Base-by-base conservation (phyloP, 2,797 vertebrate genomes). In the Enteromius argenteus region DNA sequence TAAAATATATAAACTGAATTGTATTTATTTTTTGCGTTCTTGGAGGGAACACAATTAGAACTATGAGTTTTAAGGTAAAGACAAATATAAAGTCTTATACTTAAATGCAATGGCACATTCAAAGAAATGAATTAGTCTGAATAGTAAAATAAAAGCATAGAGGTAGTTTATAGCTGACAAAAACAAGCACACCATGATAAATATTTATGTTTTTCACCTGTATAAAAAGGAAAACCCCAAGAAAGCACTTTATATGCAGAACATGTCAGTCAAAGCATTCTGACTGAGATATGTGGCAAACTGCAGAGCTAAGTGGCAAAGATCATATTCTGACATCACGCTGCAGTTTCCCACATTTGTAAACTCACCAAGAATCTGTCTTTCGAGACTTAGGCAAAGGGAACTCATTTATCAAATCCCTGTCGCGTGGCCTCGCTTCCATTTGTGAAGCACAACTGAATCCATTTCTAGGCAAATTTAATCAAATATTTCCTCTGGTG, bases 401-500 rank as follows among this genome's bases (percentile, higher is more conserved):
- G 64, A 87, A 84, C 75, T 85, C 67, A 86, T 88, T 84, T 68
- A 74, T 85, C 75, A 88, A 85, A 77, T 84, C 37, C 66, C 64
- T 72, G 66, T 83, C 67, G 44, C 6, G 37, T 69, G 39, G 62
- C 77, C 79, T 71, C 30, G 53, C 79, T 87, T 84, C 21, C 80
- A 81, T 84, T 76, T 85, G 80, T 69, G 77, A 76, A 78, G 77
- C 67, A 67, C 78, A 66, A 79, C 83, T 79, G 60, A 87, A 79
- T 74, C 76, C 32, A 58, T 86, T 85, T 81, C 85, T 85, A 72
- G 80, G 73, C 80, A 80, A 86, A 81, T 85, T 84, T 81, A 85
- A 88, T 88, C 77, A 84, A 85, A 87, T 73, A 79, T 71, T 72
- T 87, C 37, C 60, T 82, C 80, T 79, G 77, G 83, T 88, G 85